Percentiles rank a stretch among this genome's conserved stretches.
Evolutionary conservation across 2,888 invertebrate species (phyloP).

Genomic region (Antheraea yamamai): DNA sequence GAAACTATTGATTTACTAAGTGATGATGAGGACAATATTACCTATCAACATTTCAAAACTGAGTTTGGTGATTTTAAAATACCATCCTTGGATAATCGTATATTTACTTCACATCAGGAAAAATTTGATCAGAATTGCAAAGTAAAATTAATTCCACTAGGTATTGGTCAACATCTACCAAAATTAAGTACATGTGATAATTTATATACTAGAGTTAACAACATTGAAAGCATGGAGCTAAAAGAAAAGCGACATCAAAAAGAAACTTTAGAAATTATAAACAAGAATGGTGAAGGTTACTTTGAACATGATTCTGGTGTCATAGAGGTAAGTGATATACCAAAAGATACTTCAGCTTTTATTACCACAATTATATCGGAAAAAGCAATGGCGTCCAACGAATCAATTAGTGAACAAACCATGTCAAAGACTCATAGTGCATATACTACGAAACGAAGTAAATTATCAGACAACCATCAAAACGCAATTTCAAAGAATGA

Average conservation of each 20-base stretch:
- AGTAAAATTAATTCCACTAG: conserved; percentile 45
- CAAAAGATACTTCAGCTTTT: conserved; percentile 2
- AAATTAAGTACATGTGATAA: neutral
- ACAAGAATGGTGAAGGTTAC: neutral
- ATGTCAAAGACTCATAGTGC: neutral
- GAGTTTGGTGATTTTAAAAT: conserved; percentile 60
- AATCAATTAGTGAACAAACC: neutral
- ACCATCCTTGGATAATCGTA: conserved; percentile 35
- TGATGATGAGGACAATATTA: conserved; percentile 61
- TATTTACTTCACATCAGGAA: conserved; percentile 52
- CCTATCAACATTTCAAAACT: conserved; percentile 44
- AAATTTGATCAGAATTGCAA: conserved; percentile 54
- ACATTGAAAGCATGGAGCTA: neutral
- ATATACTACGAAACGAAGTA: neutral
- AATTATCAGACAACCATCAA: neutral
- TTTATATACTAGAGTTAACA: neutral
- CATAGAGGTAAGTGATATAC: neutral
- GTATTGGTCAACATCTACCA: conserved; percentile 24
- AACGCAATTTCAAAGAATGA: neutral
- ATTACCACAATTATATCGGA: neutral
- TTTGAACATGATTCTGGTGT: neutral
- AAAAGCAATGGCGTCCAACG: neutral
- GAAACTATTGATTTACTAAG: conserved; percentile 70
- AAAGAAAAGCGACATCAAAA: neutral
- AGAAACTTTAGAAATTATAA: neutral